Evolutionary conservation across 2,113 vertebrate species (phyloP).

Genomic region (Corythornis cristatus): DNA sequence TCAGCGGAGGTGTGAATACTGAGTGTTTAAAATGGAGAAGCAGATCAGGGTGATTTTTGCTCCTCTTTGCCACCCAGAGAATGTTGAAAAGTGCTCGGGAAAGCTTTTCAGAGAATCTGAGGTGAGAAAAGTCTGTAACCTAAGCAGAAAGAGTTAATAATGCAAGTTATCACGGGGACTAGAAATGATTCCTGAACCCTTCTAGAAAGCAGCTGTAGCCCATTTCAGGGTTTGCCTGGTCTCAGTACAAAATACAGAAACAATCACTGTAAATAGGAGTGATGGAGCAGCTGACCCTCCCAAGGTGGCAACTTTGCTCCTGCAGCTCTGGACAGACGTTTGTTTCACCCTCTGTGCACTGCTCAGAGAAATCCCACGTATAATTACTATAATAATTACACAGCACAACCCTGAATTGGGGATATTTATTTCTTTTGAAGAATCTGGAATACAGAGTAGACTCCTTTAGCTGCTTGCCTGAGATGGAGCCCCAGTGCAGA

Average conservation of each 20-base stretch:
- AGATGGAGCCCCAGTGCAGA: background rate
- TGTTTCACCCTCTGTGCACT: background rate
- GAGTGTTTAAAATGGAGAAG: background rate
- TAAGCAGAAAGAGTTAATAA: background rate
- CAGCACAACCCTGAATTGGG: background rate
- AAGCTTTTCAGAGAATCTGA: background rate
- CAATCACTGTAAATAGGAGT: background rate
- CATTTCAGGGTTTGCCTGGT: background rate
- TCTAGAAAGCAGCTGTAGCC: background rate
- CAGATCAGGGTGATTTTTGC: background rate
- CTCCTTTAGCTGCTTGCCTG: background rate
- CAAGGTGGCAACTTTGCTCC: background rate
- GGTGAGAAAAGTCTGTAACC: background rate
- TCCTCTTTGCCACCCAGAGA: background rate
- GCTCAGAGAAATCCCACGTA: background rate
- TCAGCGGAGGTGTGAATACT: background rate
- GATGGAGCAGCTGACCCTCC: background rate
- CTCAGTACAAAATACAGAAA: background rate
- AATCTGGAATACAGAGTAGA: background rate
- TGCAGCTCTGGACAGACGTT: background rate
- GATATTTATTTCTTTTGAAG: slow-evolving; percentile 20
- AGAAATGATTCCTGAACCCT: background rate
- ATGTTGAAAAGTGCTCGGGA: background rate
- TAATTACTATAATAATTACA: background rate
- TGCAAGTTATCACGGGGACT: background rate